Evolutionary conservation across 2,113 vertebrate species (phyloP), one percentile per base, ranked within the genome.

Genomic region (Paralichthys olivaceus): DNA sequence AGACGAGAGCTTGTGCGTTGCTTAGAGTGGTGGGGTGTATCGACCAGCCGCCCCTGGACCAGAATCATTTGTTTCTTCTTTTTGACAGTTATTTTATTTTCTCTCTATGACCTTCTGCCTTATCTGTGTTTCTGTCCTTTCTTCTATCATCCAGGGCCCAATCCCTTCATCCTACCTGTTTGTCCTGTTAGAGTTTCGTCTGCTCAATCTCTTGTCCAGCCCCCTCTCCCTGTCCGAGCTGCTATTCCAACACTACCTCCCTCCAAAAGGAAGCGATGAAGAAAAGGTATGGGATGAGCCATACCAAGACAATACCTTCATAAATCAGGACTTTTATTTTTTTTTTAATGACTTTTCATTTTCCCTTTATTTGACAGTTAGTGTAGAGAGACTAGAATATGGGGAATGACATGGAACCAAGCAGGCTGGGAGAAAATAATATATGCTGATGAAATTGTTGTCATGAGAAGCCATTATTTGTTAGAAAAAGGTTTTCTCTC

Each of bases 131-230:
- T 13, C 14, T 1, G 4, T 7, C 45, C 15, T 55, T 7, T 47
- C 43, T 47, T 19, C 37, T 51, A 1, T 62, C 45, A 34, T 53
- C 28, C 59, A 92, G 20, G 95, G 94, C 7, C 80, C 86, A 14
- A 83, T 97, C 1, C 91, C 91, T n/a, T 88, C 93, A 29, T 95
- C 96, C 64, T 84, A 84, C 58, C 89, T 96, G 23, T 87, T 96
- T 22, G 95, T 97, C 69, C 87, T 97, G n/a, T 95, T 97, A 20
- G 97, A 98, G 84, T 97, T 98, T 80, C 92, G 96, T 57, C 95
- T 96, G 72, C 95, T 99, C 59, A 97, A 96, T 70, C 72, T 96
- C 15, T 47, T 97, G 1, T 91, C 86, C 2, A 47, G 26, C 5
- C 84, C 87, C 2, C 37, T 97, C 62, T 96, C 96, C 0, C 87